Evolutionary conservation across 1,140 invertebrate species (phyloP).

Genomic region (Philotrypesis tridentata): DNA sequence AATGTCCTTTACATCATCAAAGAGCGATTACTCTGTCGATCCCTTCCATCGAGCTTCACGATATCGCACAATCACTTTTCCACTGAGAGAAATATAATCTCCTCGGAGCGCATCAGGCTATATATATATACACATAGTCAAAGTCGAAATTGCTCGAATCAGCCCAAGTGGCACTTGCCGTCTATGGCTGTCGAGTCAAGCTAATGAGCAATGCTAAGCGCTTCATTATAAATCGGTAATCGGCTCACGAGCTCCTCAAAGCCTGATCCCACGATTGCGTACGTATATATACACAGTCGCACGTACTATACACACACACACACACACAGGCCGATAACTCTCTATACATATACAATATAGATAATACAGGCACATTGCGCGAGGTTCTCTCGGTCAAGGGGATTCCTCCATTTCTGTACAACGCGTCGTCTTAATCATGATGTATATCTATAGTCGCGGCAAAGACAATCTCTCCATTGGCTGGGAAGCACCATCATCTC

Average conservation of each 20-base stretch:
- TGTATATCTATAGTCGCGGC: too few relatives aligned
- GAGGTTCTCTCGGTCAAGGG: constrained; percentile 9
- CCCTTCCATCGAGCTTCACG: too few relatives aligned
- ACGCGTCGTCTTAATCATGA: not conserved
- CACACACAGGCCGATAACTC: too few relatives aligned
- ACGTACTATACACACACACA: too few relatives aligned
- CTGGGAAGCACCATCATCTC: too few relatives aligned
- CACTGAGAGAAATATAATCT: not conserved
- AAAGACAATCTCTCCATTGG: not conserved
- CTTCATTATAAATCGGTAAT: constrained; percentile 35
- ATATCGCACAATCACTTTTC: too few relatives aligned
- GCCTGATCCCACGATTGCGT: not conserved
- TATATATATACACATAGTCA: not conserved
- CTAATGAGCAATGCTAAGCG: constrained; percentile 35
- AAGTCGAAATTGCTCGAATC: constrained; percentile 19
- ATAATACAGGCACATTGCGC: too few relatives aligned
- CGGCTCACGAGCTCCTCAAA: not conserved
- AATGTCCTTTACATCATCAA: too few relatives aligned
- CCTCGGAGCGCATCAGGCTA: not conserved
- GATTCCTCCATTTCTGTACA: not conserved
- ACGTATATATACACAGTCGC: too few relatives aligned
- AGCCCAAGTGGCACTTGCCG: constrained; percentile 28
- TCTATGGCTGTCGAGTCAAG: not conserved
- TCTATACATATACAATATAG: too few relatives aligned
- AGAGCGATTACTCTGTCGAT: too few relatives aligned